Base-by-base conservation (phyloP, 2,888 invertebrate genomes). In the Cheilosia impressa region DNA sequence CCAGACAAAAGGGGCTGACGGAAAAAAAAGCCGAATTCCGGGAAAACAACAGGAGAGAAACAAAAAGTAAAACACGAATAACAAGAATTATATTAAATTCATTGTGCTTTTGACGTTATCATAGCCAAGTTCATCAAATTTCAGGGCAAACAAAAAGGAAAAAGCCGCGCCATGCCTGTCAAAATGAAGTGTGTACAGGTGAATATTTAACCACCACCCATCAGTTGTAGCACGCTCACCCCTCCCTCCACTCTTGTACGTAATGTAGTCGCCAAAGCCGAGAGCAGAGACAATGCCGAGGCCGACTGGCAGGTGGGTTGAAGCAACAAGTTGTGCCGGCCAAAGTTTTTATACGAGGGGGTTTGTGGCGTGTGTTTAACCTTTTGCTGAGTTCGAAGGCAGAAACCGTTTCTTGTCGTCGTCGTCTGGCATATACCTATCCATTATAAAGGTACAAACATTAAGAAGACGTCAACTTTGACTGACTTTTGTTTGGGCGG, bases 41-140 rank as follows among this genome's bases (percentile, higher is more conserved):
- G 15, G 22, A 66, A 65, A 41, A 71, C 52, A 71, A 66, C 53
- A 41, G 27, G 41, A 62, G 9, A 4, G 31, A 9, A 7, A 2
- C 1, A 41, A 13, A 47, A 38, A 17, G 19, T 22, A 43, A 43
- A 58, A 53, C 19, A 55, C 15, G 22, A 66, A 47, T 15, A 41
- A 17, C 41, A 77, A 41, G 47, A 72, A 66, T 72, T 68, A 50
- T 72, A 73, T 78, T 73, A 52, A 83, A 73, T 62, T 72, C 77
- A 50, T 77, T 79, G 50, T 79, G 69, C 78, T 73, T 83, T 83
- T 83, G 68, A 73, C 78, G 73, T 79, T 83, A 78, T 68, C 57
- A 62, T 78, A 60, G 55, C 77, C 66, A 68, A 78, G 68, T 79
- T 83, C 83, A 73, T 79, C 73, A 78, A 78, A 78, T 66, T 77